Evolutionary conservation across 1,140 invertebrate species (phyloP), one percentile per base, ranked within the genome.

Genomic region (Hylaeus anthracinus): DNA sequence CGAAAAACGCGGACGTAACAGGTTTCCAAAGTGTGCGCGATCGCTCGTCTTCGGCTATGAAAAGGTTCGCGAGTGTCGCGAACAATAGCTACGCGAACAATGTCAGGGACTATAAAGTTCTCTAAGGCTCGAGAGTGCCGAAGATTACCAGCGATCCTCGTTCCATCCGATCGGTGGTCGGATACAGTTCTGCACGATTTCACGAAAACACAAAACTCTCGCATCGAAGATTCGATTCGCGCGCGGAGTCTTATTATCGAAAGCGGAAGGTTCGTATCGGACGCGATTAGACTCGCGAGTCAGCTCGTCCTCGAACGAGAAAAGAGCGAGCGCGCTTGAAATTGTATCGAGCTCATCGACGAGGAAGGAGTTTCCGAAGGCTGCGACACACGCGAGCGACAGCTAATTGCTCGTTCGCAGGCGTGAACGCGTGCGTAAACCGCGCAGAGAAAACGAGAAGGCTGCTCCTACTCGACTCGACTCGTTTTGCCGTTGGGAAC

Each of bases 401-500:
- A 8, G 78, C 72, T 80, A 80, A 80, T 80, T 80, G 78, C 70
- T 79, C 70, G 60, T 72, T 61, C 51, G n/a, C 53, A 41, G 72
- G 53, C 55, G 78, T 74, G 61, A 80, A 81, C 72, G 61, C 58
- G 69, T 60, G 79, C 61, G 78, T 69, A 69, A 79, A 65, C 39
- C 26, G 41, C 71, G 5, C 26, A 26, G 51, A 15, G n/a, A 26
- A 51, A 56, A 63, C 69, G 37, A n/a, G 12, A 15, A 55, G 51
- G 55, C 26, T 26, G 26, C 26, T 26, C 26, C 26, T 26, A 26
- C 26, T 26, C 26, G 26, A 26, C 26, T 26, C 26, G 26, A 26
- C 26, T 26, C 26, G 26, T 26, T 26, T 26, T 26, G 26, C 26
- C 3, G 3, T 60, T 39, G 48, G 71, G 8, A 74, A 51, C 26